These are phyloP conservation scores for Scarus forsteni DNA, from an alignment of 2,797 vertebrate species.

Conservation along the genomic window DNA sequence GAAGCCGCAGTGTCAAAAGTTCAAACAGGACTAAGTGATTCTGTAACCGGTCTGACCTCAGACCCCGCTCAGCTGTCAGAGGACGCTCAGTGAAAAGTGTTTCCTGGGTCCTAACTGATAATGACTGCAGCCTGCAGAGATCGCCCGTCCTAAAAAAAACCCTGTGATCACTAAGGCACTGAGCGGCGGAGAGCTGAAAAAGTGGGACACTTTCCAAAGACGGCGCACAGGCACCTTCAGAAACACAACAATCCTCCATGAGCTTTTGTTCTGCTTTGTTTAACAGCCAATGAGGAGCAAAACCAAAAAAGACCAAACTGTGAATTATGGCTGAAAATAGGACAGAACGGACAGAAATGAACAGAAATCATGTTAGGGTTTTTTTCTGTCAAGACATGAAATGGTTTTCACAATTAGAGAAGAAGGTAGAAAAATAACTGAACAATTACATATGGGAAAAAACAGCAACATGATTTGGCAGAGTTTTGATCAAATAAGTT, in stretches of 20 bases:
- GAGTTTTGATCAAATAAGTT: no score
- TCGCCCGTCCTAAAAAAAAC: slow-evolving; percentile 34
- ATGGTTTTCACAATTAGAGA: no score
- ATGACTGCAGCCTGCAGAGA: slow-evolving; percentile 51
- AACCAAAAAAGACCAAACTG: slow-evolving; percentile 3
- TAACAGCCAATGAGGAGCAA: no score
- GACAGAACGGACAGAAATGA: no score
- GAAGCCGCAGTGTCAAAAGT: slow-evolving; percentile 4
- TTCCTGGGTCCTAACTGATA: slow-evolving; percentile 49
- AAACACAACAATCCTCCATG: slow-evolving; percentile 14
- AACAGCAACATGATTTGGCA: no score
- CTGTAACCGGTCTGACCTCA: slow-evolving; percentile 14
- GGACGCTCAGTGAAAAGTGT: slow-evolving; percentile 31
- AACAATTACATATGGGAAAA: no score
- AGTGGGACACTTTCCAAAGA: slow-evolving; percentile 58
- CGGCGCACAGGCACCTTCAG: slow-evolving; percentile 32
- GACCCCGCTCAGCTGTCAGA: slow-evolving; percentile 41
- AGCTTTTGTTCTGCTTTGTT: background rate
- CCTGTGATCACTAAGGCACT: slow-evolving; percentile 44
- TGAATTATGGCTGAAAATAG: background rate
- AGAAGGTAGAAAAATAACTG: no score
- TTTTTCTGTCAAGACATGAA: no score
- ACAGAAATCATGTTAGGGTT: no score
- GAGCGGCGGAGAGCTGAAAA: slow-evolving; percentile 36
- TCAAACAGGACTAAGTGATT: slow-evolving; percentile 30